Conservation (phyloP, 2,797 vertebrate genomes). For the Enteromius radiatus region DNA sequence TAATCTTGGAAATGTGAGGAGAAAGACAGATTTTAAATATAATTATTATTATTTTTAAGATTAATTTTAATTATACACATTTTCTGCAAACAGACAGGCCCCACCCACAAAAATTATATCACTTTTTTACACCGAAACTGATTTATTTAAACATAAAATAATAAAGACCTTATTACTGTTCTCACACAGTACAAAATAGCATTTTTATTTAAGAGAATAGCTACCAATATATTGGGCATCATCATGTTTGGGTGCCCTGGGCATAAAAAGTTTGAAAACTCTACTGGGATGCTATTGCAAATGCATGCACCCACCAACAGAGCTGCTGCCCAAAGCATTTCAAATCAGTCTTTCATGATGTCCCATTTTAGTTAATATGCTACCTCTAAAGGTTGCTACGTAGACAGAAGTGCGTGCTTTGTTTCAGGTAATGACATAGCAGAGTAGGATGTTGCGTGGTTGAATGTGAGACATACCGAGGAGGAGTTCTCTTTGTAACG, state of each 20-base stretch:
- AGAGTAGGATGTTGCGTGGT: neutral
- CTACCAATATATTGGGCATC: neutral
- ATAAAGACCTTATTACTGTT: neutral
- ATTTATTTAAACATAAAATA: neutral
- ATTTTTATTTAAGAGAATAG: neutral
- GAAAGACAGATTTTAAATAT: too few species aligned
- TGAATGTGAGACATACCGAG: slow-evolving; percentile 73
- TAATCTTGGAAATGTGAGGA: too few species aligned
- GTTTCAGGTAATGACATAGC: neutral
- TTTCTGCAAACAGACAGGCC: too few species aligned
- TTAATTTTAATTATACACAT: too few species aligned
- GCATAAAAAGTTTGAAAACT: too few species aligned
- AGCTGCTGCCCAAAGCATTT: neutral
- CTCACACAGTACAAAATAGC: neutral
- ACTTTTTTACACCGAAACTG: too few species aligned
- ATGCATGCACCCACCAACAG: neutral
- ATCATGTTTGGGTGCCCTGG: neutral
- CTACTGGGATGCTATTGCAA: neutral
- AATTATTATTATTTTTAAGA: too few species aligned
- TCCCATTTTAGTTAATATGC: neutral
- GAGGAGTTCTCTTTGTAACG: slow-evolving; percentile 95
- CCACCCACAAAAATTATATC: too few species aligned
- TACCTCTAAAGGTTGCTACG: neutral
- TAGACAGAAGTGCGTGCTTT: neutral
- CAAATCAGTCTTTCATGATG: neutral